Evolutionary conservation across 2,797 vertebrate genomes (phyloP), one percentile per base, ranked within the genome.

Genomic region (Tenualosa ilisha): DNA sequence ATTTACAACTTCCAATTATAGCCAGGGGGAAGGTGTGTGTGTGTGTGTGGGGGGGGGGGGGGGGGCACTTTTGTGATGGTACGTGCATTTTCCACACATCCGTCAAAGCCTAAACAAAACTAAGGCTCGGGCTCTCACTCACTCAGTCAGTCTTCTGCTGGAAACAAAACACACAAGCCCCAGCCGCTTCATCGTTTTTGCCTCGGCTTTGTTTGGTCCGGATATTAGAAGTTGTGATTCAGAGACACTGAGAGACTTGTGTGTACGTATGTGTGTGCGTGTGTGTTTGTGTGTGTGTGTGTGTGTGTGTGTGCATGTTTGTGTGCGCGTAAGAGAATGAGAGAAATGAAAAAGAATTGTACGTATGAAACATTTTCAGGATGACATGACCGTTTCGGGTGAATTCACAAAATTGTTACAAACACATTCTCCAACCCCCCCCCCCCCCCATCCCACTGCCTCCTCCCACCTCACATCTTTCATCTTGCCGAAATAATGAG

Each of bases 211-310:
- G 87, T 92, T 89, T 83, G 83, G 88, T 81, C 89, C 89, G 90
- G 93, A 94, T 92, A 93, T 93, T 90, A 93, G 90, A 86, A 84
- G 75, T 50, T 84, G 86, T 87, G 84, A 84, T 87, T 84, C 82
- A 85, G 61, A 86, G 83, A 83, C 84, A 86, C 87, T 87, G 88
- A 90, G 63, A 86, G 86, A 91, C 88, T 88, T 89, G 17, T 7
- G 15, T 20, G 37, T 20, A 17, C 6, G 37, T 20, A 17, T 20
- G 72, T 20, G 40, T 20, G 40, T 65, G 37, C 1, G 37, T 20
- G 37, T 20, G 37, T 20, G 37, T 20, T 15, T 20, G 72, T 20
- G 40, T 20, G 40, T 61, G 37, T 7, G 37, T 20, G 37, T 20
- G 37, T 20, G 37, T 20, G 72, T 20, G 72, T 20, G 40, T 20